These are phyloP conservation scores for Mugil cephalus DNA, from an alignment of 2,113 vertebrate species.

Conservation along the genomic window DNA sequence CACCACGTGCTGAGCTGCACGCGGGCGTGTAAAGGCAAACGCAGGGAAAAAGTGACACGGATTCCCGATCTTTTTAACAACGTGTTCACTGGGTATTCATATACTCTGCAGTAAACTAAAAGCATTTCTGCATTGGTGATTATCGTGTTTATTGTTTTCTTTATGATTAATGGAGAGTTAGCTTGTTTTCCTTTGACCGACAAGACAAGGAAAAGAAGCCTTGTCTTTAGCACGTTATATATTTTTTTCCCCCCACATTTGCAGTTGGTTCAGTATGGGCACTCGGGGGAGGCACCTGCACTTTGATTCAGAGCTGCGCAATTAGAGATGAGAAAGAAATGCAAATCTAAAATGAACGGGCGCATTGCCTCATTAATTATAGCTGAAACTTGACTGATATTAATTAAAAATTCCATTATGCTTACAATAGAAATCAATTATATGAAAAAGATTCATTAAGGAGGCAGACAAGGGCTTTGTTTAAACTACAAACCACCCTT, in stretches of 20 bases:
- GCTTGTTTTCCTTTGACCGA: conserved; percentile 28
- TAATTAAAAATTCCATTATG: conserved; percentile 84
- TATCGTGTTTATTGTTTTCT: background rate
- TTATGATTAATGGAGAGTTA: conserved; percentile 34
- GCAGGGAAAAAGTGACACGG: background rate
- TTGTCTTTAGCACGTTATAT: conserved; percentile 8
- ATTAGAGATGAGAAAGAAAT: conserved; percentile 65
- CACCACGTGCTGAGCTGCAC: background rate
- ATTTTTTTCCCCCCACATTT: conserved; percentile 22
- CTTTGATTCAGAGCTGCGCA: conserved; percentile 55
- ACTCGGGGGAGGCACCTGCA: conserved; percentile 52
- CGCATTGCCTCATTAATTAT: conserved; percentile 65
- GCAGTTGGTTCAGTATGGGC: conserved; percentile 35
- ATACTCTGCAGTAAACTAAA: too few species aligned
- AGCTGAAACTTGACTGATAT: conserved; percentile 66
- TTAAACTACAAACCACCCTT: conserved; percentile 45
- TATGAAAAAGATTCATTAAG: conserved; percentile 69
- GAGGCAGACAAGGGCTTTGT: conserved; percentile 47
- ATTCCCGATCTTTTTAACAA: background rate
- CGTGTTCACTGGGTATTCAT: too few species aligned
- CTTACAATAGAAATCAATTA: conserved; percentile 79
- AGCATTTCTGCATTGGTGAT: too few species aligned
- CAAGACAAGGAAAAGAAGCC: background rate
- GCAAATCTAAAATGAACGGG: conserved; percentile 52
- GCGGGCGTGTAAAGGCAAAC: background rate